phyloP scores from a whole-genome alignment of 2,888 invertebrate species.

The Caenorhabditis sulstoni region DNA sequence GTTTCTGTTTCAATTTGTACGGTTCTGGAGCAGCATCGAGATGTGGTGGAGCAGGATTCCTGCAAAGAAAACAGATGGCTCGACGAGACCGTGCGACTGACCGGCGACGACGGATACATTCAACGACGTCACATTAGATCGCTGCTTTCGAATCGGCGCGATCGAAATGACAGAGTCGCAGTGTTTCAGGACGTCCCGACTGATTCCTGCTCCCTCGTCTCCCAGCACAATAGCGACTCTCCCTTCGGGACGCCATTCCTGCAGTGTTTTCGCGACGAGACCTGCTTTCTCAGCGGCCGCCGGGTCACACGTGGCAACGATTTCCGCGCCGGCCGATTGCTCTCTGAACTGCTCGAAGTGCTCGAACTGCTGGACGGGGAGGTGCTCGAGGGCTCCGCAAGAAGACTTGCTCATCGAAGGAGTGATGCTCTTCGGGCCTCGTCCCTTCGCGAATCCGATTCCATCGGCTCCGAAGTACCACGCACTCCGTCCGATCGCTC shows the following conservation, averaged over 20 bases:
- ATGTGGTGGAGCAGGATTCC: constrained; percentile 57
- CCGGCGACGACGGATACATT: constrained; percentile 65
- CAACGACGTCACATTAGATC: constrained; percentile 53
- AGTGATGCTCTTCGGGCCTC: constrained; percentile 65
- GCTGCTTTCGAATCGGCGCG: constrained; percentile 14
- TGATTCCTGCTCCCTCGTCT: constrained; percentile 59
- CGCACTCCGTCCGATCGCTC: constrained; percentile 66
- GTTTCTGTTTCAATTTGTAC: constrained; percentile 51
- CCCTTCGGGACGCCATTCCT: constrained; percentile 29
- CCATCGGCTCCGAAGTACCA: constrained; percentile 66
- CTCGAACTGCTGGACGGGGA: constrained; percentile 53
- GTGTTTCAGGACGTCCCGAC: constrained; percentile 28
- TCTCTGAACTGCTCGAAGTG: constrained; percentile 47
- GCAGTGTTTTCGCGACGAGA: constrained; percentile 21
- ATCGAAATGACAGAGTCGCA: constrained; percentile 59
- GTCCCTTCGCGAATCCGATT: constrained; percentile 55
- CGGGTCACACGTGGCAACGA: constrained; percentile 59
- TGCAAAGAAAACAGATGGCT: too few species aligned
- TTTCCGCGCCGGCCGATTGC: constrained; percentile 24
- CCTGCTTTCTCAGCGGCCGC: constrained; percentile 41
- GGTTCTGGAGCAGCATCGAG: constrained; percentile 37
- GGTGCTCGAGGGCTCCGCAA: constrained; percentile 66
- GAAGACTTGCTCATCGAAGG: constrained; percentile 68
- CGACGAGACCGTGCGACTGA: too few species aligned
- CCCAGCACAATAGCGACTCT: constrained; percentile 50